Conservation (phyloP, 2,888 invertebrate genomes). For the Bursaphelenchus okinawaensis region DNA sequence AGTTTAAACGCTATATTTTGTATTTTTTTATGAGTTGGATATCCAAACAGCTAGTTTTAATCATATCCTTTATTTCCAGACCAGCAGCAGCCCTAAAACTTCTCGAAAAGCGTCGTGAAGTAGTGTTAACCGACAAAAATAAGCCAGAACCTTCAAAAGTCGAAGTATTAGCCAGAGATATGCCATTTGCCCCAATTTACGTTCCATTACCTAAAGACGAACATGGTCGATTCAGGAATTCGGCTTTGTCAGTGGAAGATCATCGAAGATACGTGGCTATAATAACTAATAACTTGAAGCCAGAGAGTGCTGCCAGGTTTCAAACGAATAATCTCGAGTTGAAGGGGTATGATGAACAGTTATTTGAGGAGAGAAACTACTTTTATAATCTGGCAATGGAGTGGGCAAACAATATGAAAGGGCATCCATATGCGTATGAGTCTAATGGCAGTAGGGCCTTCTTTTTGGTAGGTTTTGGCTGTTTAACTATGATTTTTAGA, state of each 20-base stretch:
- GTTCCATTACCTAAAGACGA: conserved; percentile 2
- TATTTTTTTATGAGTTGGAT: too few relatives aligned
- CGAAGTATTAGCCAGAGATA: neutral
- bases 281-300: conserved; percentile 23
- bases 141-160: neutral
- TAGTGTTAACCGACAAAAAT: neutral
- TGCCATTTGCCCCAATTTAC: neutral
- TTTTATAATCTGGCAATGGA: conserved; percentile 14
- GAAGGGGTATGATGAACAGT: conserved; percentile 17
- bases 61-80: too few relatives aligned
- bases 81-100: neutral
- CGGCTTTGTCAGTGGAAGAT: conserved; percentile 23
- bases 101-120: neutral
- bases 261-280: conserved; percentile 36
- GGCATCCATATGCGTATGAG: conserved; percentile 13
- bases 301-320: conserved; percentile 24
- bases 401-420: conserved; percentile 4
- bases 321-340: conserved; percentile 31
- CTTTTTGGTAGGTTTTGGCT: neutral
- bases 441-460: neutral
- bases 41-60: too few relatives aligned
- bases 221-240: conserved; percentile 8
- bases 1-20: too few relatives aligned
- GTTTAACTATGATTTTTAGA: too few relatives aligned
- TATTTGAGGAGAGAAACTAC: conserved; percentile 12